A percentile compares a stretch with the other conserved stretches of the same genome.
Evolutionary conservation across 2,113 vertebrate species (phyloP).

Genomic region (Muntiacus reevesi): DNA sequence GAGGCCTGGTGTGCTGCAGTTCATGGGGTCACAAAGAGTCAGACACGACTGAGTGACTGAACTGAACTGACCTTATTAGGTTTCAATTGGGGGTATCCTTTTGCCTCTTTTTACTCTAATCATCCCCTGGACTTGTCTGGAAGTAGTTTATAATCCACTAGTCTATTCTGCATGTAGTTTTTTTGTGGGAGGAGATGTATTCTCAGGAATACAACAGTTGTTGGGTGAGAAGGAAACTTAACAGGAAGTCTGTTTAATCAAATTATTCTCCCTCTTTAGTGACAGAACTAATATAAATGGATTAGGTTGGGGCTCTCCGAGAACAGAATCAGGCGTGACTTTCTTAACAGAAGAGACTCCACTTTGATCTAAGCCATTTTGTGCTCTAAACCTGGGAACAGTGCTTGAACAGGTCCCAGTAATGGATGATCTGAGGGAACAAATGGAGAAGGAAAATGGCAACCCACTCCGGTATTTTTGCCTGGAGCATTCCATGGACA

Average conservation of each 20-base stretch:
- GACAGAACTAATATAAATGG: background rate
- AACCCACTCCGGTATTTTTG: background rate
- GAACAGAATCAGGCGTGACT: background rate
- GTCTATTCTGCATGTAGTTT: background rate
- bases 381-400: background rate
- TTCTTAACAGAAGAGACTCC: background rate
- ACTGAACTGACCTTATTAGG: background rate
- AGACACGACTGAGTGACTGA: no score
- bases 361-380: background rate
- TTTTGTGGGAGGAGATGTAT: background rate
- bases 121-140: background rate
- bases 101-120: background rate
- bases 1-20: no score
- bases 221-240: background rate
- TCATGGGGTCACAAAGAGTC: no score
- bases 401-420: background rate
- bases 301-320: background rate
- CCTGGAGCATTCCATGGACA: background rate
- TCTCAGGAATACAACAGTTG: background rate
- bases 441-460: background rate
- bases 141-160: background rate
- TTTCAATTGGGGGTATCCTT: background rate
- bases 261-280: background rate
- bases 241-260: background rate
- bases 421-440: background rate